Conservation (phyloP, 1,140 invertebrate species). For the Megathymus violae region DNA sequence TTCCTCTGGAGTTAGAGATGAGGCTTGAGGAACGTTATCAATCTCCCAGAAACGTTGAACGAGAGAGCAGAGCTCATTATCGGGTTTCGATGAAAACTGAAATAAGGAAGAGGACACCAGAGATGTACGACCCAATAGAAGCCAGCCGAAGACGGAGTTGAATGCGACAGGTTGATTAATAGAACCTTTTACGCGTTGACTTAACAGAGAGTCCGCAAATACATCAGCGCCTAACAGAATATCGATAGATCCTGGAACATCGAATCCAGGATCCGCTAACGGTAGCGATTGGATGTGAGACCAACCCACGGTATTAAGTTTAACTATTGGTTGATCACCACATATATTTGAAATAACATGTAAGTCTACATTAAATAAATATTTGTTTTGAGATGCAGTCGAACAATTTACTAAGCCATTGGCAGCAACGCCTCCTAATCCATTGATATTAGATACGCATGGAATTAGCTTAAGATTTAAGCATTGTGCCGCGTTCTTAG, state of each 20-base stretch:
- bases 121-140: constrained; percentile 4
- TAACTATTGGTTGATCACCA: constrained; percentile 2
- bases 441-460: neutral
- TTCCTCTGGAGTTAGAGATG: constrained; percentile 1
- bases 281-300: neutral
- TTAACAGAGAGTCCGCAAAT: neutral
- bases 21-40: neutral
- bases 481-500: constrained; percentile 25
- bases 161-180: constrained; percentile 9
- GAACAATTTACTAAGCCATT: constrained; percentile 2
- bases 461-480: constrained; percentile 20
- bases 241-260: constrained; percentile 15
- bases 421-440: neutral
- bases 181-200: neutral
- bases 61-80: constrained; percentile 13
- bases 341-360: constrained; percentile 11
- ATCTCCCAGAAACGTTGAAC: constrained; percentile 32
- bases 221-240: constrained; percentile 26
- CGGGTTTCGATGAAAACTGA: constrained; percentile 8
- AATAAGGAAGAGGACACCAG: neutral
- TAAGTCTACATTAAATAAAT: neutral
- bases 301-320: constrained; percentile 11
- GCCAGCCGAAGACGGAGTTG: constrained; percentile 21
- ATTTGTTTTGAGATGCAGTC: neutral
- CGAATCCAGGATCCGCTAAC: constrained; percentile 13